phyloP scores from a whole-genome alignment of 2,888 invertebrate species.

The Caenorhabditis uteleia region DNA sequence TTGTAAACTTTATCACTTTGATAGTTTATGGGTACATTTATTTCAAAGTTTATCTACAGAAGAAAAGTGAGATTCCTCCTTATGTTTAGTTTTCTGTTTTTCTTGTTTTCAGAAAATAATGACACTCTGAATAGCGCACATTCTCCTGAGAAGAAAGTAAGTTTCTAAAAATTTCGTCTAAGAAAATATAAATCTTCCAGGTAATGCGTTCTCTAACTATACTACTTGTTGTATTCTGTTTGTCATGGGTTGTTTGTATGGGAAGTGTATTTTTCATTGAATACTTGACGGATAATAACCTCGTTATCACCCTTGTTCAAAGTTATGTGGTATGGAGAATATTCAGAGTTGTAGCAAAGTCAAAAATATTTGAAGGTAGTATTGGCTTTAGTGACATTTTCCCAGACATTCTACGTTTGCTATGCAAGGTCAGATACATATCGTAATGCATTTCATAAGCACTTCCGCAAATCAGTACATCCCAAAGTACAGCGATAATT shows the following conservation, averaged over 20 bases:
- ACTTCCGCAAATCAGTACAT: too few species aligned
- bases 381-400: neutral
- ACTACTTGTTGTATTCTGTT: neutral
- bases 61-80: neutral
- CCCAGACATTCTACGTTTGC: conserved; percentile 1
- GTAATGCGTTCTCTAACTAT: conserved; percentile 1
- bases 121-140: neutral
- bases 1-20: neutral
- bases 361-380: neutral
- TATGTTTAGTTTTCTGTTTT: neutral
- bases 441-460: neutral
- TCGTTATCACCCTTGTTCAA: neutral
- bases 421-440: neutral
- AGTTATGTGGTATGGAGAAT: neutral
- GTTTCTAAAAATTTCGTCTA: too few species aligned
- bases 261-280: conserved; percentile 3
- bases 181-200: too few species aligned
- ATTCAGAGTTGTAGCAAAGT: neutral
- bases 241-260: conserved; percentile 2
- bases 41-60: neutral
- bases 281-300: neutral
- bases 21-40: neutral
- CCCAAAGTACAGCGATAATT: too few species aligned
- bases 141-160: too few species aligned
- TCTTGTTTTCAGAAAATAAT: neutral